Conservation (phyloP, 2,888 invertebrate species). For the Limenitis camilla region DNA sequence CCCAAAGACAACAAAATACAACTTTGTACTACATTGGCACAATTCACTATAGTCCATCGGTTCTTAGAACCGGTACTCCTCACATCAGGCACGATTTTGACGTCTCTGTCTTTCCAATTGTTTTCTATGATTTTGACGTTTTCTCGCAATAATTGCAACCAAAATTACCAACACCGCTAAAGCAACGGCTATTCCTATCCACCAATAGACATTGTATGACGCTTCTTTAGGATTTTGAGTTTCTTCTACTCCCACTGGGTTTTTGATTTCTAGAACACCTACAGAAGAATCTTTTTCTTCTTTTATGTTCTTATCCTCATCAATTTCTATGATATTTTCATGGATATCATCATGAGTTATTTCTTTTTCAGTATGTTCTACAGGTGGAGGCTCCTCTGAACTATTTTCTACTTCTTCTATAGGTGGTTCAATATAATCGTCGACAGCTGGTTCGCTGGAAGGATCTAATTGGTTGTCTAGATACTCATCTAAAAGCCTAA, state of each 20-base stretch:
- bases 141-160: conserved; percentile 63
- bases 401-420: conserved; percentile 33
- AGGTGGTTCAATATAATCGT: conserved; percentile 54
- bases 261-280: conserved; percentile 63
- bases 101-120: conserved; percentile 64
- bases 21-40: conserved; percentile 2
- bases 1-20: conserved; percentile 10
- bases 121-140: conserved; percentile 68
- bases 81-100: conserved; percentile 66
- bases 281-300: conserved; percentile 59
- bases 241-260: conserved; percentile 48
- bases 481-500: conserved; percentile 71
- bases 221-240: conserved; percentile 49
- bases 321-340: conserved; percentile 52
- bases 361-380: conserved; percentile 30
- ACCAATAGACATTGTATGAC: conserved; percentile 66
- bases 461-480: conserved; percentile 66
- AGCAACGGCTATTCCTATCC: conserved; percentile 67
- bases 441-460: conserved; percentile 34
- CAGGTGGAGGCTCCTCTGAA: conserved; percentile 47
- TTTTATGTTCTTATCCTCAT: conserved; percentile 46
- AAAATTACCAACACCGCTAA: conserved; percentile 54
- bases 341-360: conserved; percentile 32
- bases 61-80: conserved; percentile 71
- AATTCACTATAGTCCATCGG: conserved; percentile 50